Percentiles rank a stretch among this genome's conserved stretches.
phyloP scores from a whole-genome alignment of 2,888 invertebrate species.

The Acrobasis consociella region DNA sequence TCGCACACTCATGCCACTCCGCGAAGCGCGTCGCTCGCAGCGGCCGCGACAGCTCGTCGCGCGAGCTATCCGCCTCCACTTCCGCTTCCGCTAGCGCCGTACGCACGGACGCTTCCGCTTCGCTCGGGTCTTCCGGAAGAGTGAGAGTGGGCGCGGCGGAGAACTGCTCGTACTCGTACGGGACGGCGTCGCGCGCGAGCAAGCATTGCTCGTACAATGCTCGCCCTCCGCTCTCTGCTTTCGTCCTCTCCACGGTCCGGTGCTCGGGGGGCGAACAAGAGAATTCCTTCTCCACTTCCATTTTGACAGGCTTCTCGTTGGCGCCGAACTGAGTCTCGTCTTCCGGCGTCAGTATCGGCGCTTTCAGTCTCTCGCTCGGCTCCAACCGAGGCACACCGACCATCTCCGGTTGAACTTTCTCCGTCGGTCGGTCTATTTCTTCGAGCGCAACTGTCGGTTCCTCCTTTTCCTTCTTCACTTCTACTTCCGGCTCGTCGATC shows the following conservation, averaged over 20 bases:
- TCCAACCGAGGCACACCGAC: conserved; percentile 49
- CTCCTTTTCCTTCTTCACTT: conserved; percentile 35
- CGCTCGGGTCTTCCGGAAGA: conserved; percentile 34
- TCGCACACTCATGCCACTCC: conserved; percentile 95
- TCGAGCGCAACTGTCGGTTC: conserved; percentile 28
- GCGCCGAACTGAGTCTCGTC: conserved; percentile 47
- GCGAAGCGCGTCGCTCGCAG: conserved; percentile 83
- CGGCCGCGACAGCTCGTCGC: conserved; percentile 59
- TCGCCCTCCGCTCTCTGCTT: conserved; percentile 54
- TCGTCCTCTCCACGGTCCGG: conserved; percentile 73
- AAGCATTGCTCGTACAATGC: conserved; percentile 50
- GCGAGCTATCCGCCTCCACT: conserved; percentile 28
- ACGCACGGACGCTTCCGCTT: conserved; percentile 27
- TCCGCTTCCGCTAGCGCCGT: conserved; percentile 31
- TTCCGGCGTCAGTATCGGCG: conserved; percentile 54
- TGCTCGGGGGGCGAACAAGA: conserved; percentile 47
- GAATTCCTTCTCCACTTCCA: conserved; percentile 37
- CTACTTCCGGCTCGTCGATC: conserved; percentile 38
- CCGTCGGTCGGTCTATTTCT: conserved; percentile 24
- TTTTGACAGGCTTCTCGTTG: conserved; percentile 24
- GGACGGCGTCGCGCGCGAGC: conserved; percentile 43
- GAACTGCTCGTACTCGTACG: conserved; percentile 53
- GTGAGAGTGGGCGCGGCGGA: conserved; percentile 52
- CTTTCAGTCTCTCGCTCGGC: conserved; percentile 65
- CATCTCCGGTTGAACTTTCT: conserved; percentile 42